Conservation (phyloP, 2,888 invertebrate species). For the Odiellus spinosus region DNA sequence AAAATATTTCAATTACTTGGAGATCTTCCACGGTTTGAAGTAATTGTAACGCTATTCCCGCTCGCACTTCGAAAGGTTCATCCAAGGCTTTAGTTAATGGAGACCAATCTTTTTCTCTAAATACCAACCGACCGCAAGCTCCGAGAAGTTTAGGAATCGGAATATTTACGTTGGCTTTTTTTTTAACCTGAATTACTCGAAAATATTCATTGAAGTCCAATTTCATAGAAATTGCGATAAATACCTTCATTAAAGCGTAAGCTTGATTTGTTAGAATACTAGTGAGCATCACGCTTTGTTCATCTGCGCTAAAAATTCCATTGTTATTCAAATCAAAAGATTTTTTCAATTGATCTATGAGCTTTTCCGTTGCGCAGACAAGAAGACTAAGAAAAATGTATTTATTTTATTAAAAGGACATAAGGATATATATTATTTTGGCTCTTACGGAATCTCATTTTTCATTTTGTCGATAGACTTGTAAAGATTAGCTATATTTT, state of each 20-base stretch:
- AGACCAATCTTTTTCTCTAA: slow-evolving; percentile 17
- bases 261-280: slow-evolving; percentile 16
- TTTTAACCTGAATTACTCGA: slow-evolving; percentile 14
- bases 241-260: slow-evolving; percentile 17
- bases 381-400: slow-evolving; percentile 16
- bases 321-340: slow-evolving; percentile 17
- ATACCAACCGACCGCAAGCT: slow-evolving; percentile 16
- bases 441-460: too few species aligned
- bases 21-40: slow-evolving; percentile 19
- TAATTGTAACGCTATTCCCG: slow-evolving; percentile 18
- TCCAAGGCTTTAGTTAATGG: slow-evolving; percentile 15
- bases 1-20: slow-evolving; percentile 12
- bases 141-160: slow-evolving; percentile 18
- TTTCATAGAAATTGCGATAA: neutral
- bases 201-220: neutral
- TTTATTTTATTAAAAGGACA: too few species aligned
- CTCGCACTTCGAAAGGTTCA: slow-evolving; percentile 18
- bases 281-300: slow-evolving; percentile 14
- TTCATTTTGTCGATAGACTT: too few species aligned
- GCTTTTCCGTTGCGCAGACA: slow-evolving; percentile 14
- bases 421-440: too few species aligned
- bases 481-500: too few species aligned
- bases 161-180: slow-evolving; percentile 13
- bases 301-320: slow-evolving; percentile 13
- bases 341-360: slow-evolving; percentile 13